These are phyloP conservation scores for Sparidentex hasta DNA, from an alignment of 2,797 vertebrate species.

Conservation along the genomic window DNA sequence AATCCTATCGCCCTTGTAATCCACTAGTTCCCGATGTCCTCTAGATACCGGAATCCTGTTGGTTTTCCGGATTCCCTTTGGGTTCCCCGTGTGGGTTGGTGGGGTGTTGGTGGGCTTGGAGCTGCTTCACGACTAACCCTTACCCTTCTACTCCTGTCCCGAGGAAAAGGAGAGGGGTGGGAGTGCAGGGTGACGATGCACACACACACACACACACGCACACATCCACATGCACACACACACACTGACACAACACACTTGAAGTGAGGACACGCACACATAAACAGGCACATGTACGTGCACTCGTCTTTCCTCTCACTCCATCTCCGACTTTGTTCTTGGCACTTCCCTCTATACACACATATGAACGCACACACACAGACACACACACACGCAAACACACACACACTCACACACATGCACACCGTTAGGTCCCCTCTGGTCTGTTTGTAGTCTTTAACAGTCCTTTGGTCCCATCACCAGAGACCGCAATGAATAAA, in stretches of 20 bases:
- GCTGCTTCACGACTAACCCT: neutral
- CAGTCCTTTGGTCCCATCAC: slow-evolving; percentile 74
- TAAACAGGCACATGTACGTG: slow-evolving; percentile 14
- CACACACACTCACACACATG: slow-evolving; percentile 20
- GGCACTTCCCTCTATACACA: slow-evolving; percentile 35
- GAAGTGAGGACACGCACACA: slow-evolving; percentile 7
- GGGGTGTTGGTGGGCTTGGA: neutral
- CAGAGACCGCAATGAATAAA: slow-evolving; percentile 70
- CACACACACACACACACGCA: slow-evolving; percentile 7
- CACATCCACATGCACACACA: slow-evolving; percentile 2
- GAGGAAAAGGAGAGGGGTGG: neutral
- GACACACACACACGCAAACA: slow-evolving; percentile 20
- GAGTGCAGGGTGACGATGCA: neutral
- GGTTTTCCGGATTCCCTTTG: neutral
- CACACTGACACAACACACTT: slow-evolving; percentile 18
- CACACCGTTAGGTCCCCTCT: slow-evolving; percentile 68
- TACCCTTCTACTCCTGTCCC: slow-evolving; percentile 7
- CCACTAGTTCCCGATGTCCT: neutral
- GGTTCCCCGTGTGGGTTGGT: neutral
- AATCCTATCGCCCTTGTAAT: neutral
- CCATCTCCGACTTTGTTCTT: slow-evolving; percentile 32
- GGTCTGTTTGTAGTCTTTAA: slow-evolving; percentile 66
- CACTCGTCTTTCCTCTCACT: slow-evolving; percentile 16
- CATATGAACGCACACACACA: slow-evolving; percentile 24
- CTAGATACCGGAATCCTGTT: neutral